Evolutionary conservation across 2,113 vertebrate genomes (phyloP).

Genomic region (Oryzias curvinotus): DNA sequence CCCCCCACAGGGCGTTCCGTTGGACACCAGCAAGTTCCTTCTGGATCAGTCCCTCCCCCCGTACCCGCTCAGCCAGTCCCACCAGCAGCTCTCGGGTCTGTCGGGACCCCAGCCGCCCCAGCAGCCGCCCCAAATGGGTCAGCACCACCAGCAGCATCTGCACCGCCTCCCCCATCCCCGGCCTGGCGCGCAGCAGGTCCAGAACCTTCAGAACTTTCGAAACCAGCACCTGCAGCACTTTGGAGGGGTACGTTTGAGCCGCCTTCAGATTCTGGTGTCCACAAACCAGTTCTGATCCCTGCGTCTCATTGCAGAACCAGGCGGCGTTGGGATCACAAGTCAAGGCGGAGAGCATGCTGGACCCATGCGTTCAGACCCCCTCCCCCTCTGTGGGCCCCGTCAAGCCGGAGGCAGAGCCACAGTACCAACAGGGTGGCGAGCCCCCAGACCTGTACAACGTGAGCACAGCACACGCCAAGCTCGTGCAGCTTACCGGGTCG

Average conservation of each 20-base stretch:
- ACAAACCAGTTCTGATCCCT: neutral
- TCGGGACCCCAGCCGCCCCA: slow-evolving; percentile 45
- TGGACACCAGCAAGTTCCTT: slow-evolving; percentile 88
- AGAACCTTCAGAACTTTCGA: slow-evolving; percentile 50
- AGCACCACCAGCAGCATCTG: slow-evolving; percentile 56
- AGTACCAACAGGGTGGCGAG: slow-evolving; percentile 69
- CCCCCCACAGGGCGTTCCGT: slow-evolving; percentile 82
- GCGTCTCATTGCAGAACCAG: slow-evolving; percentile 32
- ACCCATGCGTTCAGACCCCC: slow-evolving; percentile 48
- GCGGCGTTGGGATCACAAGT: slow-evolving; percentile 30
- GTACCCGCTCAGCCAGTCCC: slow-evolving; percentile 79
- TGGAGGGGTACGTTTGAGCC: slow-evolving; percentile 17
- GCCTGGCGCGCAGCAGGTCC: slow-evolving; percentile 28
- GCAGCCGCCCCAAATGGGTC: slow-evolving; percentile 41
- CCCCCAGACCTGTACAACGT: slow-evolving; percentile 74
- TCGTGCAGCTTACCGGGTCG: neutral
- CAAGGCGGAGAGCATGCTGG: slow-evolving; percentile 41
- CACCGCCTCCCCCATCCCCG: slow-evolving; percentile 64
- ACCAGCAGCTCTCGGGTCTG: slow-evolving; percentile 44
- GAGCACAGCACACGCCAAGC: slow-evolving; percentile 9
- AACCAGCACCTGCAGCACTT: slow-evolving; percentile 62
- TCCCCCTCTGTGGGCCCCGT: slow-evolving; percentile 32
- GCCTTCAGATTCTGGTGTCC: too few species aligned
- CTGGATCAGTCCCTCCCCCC: slow-evolving; percentile 85
- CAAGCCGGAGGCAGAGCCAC: slow-evolving; percentile 57